Conservation (phyloP, 2,797 vertebrate species). For the Acanthiza pusilla region DNA sequence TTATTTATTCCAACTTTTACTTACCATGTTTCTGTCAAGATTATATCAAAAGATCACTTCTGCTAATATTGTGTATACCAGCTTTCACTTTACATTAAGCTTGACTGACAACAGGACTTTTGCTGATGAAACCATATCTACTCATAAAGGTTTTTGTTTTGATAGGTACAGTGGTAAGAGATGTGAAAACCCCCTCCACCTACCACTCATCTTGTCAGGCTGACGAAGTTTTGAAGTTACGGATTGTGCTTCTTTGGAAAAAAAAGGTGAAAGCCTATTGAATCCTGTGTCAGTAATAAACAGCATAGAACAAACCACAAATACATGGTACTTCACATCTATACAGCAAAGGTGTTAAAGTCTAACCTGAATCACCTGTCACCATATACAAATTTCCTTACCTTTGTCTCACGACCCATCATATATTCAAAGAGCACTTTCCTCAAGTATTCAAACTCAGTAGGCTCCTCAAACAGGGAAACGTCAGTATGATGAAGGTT, state of each 20-base stretch:
- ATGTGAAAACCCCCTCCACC: background rate
- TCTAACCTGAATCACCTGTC: background rate
- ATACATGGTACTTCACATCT: background rate
- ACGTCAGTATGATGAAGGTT: conserved; percentile 76
- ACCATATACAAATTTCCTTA: conserved; percentile 55
- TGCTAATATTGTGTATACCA: background rate
- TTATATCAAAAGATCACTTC: background rate
- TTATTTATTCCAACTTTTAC: background rate
- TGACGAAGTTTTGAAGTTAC: background rate
- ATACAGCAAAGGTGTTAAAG: background rate
- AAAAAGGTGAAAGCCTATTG: background rate
- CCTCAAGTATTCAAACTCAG: conserved; percentile 95
- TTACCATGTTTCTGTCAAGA: background rate
- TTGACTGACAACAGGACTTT: background rate
- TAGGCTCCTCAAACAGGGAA: conserved; percentile 82
- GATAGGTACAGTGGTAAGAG: background rate
- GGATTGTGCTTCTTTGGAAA: background rate
- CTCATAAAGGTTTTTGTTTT: background rate
- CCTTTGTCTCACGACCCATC: conserved; percentile 99
- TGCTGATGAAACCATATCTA: background rate
- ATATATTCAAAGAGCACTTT: conserved; percentile 98
- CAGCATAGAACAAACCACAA: background rate
- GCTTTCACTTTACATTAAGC: background rate
- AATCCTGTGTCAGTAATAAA: background rate
- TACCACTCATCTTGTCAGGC: background rate